Evolutionary conservation across 2,888 invertebrate species (phyloP).

Genomic region (Xestoiulus laeticollis): DNA sequence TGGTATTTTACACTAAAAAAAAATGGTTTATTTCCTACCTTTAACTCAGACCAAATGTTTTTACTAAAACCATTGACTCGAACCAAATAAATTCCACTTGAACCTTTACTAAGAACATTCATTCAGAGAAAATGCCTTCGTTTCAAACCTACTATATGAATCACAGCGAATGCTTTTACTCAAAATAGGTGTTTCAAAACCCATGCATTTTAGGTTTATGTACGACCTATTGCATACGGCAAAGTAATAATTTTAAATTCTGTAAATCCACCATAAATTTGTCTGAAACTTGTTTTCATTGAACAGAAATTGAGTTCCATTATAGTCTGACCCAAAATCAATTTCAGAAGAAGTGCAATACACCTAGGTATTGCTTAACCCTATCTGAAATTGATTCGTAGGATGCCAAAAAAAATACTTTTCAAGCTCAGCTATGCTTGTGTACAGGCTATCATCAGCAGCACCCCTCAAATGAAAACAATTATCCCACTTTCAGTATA

Average conservation of each 20-base stretch:
- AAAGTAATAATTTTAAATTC: not conserved
- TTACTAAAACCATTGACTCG: no score
- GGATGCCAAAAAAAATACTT: not conserved
- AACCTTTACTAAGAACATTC: no score
- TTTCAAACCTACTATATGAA: not conserved
- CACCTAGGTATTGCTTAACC: not conserved
- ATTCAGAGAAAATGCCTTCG: not conserved
- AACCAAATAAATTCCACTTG: no score
- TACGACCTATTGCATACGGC: not conserved
- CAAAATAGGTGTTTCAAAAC: no score
- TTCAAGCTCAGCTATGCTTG: not conserved
- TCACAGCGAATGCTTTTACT: not conserved
- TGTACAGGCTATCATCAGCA: not conserved
- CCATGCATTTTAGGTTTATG: no score
- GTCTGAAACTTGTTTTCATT: not conserved
- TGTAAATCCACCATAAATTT: not conserved
- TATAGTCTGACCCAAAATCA: not conserved
- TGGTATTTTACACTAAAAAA: no score
- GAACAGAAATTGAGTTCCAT: not conserved
- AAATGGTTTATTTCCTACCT: no score
- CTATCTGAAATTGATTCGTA: constrained; percentile 9
- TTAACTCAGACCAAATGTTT: no score
- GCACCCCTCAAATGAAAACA: constrained; percentile 1
- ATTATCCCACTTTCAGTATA: constrained; percentile 9
- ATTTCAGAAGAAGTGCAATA: not conserved